These are phyloP conservation scores for Lysandra coridon DNA, from an alignment of 2,888 invertebrate species.

Conservation along the genomic window DNA sequence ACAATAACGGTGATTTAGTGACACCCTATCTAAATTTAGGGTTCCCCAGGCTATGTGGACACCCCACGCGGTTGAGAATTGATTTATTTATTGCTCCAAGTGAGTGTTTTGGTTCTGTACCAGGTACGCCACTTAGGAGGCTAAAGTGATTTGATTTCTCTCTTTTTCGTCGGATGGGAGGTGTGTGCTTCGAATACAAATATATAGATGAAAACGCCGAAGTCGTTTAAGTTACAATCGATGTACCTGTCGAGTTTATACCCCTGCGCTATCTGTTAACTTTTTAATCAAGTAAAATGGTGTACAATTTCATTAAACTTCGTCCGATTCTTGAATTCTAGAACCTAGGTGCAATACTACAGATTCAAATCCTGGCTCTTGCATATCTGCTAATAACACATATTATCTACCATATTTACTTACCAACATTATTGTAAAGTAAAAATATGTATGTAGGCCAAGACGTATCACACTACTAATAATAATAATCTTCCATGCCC, in stretches of 20 bases:
- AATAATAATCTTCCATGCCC: not conserved
- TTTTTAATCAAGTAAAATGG: conserved; percentile 22
- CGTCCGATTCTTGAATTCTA: not conserved
- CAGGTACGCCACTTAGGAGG: conserved; percentile 56
- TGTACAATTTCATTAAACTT: not conserved
- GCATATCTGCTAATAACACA: not conserved
- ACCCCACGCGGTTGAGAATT: conserved; percentile 66
- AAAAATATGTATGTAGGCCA: not conserved
- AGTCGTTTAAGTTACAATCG: conserved; percentile 23
- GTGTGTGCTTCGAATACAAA: conserved; percentile 29
- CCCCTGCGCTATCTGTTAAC: not conserved
- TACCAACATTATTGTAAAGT: not conserved
- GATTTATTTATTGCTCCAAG: conserved; percentile 67
- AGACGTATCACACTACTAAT: not conserved
- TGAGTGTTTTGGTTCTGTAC: conserved; percentile 53
- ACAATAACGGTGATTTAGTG: conserved; percentile 72
- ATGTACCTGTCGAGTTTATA: conserved; percentile 29
- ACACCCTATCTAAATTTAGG: conserved; percentile 65
- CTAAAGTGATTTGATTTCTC: conserved; percentile 51
- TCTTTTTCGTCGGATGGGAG: conserved; percentile 35
- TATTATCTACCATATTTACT: not conserved
- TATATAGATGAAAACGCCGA: conserved; percentile 10
- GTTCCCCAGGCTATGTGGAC: conserved; percentile 67
- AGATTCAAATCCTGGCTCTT: not conserved
- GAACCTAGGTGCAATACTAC: not conserved